Percentiles rank a stretch among this genome's conserved stretches.
phyloP scores from a whole-genome alignment of 2,113 vertebrate genomes.

The Riparia riparia region DNA sequence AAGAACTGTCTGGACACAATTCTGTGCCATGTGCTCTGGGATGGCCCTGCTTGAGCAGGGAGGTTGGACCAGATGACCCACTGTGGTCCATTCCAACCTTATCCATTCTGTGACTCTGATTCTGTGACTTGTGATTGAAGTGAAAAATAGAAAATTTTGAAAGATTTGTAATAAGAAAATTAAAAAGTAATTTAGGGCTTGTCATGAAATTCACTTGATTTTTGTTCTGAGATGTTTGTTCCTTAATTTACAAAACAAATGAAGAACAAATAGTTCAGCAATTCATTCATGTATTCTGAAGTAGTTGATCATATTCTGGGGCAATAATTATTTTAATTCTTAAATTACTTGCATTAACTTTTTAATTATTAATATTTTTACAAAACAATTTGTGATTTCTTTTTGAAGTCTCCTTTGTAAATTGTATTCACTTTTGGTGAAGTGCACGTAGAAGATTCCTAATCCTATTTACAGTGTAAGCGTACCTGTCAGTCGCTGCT shows the following conservation, averaged over 20 bases:
- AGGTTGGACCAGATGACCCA: not conserved
- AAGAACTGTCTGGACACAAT: not conserved
- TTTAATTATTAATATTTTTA: not conserved
- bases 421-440: not conserved
- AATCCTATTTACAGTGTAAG: not conserved
- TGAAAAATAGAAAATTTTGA: not conserved
- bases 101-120: not conserved
- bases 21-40: not conserved
- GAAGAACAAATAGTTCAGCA: not conserved
- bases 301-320: not conserved
- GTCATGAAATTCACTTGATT: not conserved
- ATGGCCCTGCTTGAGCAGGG: not conserved
- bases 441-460: not conserved
- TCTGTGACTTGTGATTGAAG: not conserved
- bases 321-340: not conserved
- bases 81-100: not conserved
- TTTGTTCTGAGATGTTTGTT: not conserved
- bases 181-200: not conserved
- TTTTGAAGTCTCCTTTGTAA: not conserved
- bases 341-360: not conserved
- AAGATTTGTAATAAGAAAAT: not conserved
- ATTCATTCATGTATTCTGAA: not conserved
- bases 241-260: not conserved
- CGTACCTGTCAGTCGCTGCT: rapidly evolving
- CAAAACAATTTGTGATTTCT: not conserved